These are phyloP conservation scores for Odocoileus virginianus DNA, from an alignment of 2,113 vertebrate species.

Conservation along the genomic window DNA sequence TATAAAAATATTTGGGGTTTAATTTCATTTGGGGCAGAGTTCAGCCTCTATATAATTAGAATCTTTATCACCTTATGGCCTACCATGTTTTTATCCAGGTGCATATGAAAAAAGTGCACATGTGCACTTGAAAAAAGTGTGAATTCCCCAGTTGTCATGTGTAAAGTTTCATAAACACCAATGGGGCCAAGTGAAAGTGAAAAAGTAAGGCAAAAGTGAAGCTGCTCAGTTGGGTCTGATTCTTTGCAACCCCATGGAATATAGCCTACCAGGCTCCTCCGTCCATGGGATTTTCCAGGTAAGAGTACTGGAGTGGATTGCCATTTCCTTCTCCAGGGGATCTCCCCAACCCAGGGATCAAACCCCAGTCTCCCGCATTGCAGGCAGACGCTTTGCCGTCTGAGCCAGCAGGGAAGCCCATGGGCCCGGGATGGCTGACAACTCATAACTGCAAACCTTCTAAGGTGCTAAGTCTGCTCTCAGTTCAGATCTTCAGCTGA, in stretches of 20 bases:
- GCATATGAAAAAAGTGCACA: not conserved
- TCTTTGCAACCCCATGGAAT: not conserved
- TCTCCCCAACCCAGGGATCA: not conserved
- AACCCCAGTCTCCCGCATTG: not conserved
- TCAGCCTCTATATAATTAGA: not conserved
- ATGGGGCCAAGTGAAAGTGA: not conserved
- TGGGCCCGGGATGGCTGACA: not conserved
- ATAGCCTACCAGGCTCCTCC: not conserved
- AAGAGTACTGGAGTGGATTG: not conserved
- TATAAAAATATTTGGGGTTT: not conserved
- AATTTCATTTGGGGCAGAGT: not conserved
- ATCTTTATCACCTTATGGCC: not conserved
- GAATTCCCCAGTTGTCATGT: not conserved
- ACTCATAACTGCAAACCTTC: not conserved
- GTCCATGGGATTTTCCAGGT: not conserved
- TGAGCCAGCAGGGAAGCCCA: not conserved
- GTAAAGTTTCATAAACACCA: not conserved
- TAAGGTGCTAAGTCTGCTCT: not conserved
- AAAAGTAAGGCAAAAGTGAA: not conserved
- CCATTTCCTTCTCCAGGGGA: not conserved
- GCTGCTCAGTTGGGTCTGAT: not conserved
- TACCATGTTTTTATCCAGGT: not conserved
- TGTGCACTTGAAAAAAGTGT: not conserved
- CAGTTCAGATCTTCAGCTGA: not conserved
- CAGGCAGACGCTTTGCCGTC: rapidly evolving